Evolutionary conservation across 2,888 invertebrate genomes (phyloP).

Genomic region (Harmothoe impar): DNA sequence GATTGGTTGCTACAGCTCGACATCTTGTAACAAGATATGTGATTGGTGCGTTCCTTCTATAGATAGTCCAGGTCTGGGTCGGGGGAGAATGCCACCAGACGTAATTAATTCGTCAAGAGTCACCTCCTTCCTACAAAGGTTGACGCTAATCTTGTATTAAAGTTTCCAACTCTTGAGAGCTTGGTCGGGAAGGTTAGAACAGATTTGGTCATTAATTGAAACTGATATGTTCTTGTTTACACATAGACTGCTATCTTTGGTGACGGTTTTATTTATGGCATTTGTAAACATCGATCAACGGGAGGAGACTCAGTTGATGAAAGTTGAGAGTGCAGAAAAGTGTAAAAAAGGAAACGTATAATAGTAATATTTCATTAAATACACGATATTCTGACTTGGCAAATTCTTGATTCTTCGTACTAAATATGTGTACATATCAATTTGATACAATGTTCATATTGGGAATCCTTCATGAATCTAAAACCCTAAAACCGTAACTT

Average conservation of each 20-base stretch:
- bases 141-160: not conserved
- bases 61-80: not conserved
- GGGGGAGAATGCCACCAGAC: not conserved
- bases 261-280: not conserved
- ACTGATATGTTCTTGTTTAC: not conserved
- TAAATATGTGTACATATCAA: too few species aligned
- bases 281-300: not conserved
- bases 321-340: not conserved
- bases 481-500: too few species aligned
- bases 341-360: not conserved
- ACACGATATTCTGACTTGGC: not conserved
- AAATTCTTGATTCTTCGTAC: not conserved
- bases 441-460: too few species aligned
- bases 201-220: not conserved
- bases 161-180: not conserved
- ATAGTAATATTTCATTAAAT: too few species aligned
- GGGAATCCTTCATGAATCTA: too few species aligned
- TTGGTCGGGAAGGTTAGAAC: not conserved
- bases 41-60: not conserved
- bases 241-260: not conserved
- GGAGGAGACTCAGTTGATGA: not conserved
- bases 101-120: not conserved
- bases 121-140: not conserved
- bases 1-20: not conserved
- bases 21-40: not conserved